Evolutionary conservation across 2,797 vertebrate genomes (phyloP).

Genomic region (Enteromius trimaculatus): DNA sequence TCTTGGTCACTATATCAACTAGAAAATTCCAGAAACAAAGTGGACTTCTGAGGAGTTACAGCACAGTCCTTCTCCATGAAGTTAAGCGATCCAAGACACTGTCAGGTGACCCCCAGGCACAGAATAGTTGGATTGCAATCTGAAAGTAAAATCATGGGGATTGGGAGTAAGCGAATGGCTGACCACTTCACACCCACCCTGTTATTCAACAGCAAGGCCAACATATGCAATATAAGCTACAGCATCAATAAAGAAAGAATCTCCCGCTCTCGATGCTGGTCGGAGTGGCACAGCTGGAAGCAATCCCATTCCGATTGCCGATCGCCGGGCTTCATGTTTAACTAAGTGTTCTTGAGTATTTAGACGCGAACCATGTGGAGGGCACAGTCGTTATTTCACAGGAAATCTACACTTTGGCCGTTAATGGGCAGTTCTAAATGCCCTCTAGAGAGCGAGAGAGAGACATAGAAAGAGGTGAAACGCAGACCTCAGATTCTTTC

Average conservation of each 20-base stretch:
- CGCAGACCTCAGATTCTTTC: conserved; percentile 69
- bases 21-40: conserved; percentile 12
- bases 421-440: conserved; percentile 77
- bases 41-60: conserved; percentile 31
- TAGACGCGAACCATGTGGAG: conserved; percentile 59
- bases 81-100: conserved; percentile 47
- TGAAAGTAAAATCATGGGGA: conserved; percentile 38
- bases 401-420: conserved; percentile 82
- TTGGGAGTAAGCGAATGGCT: conserved; percentile 20
- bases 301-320: conserved; percentile 75
- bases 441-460: conserved; percentile 68
- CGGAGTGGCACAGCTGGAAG: conserved; percentile 72
- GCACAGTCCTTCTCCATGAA: conserved; percentile 37
- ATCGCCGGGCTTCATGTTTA: conserved; percentile 71
- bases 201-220: conserved; percentile 37
- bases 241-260: conserved; percentile 38
- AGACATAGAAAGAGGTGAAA: conserved; percentile 62
- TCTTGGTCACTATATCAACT: background rate
- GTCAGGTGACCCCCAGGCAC: conserved; percentile 41
- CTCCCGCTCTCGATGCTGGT: conserved; percentile 40
- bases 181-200: conserved; percentile 52
- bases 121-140: conserved; percentile 35
- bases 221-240: conserved; percentile 26
- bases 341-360: conserved; percentile 64
- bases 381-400: conserved; percentile 77